Percentiles rank a stretch among this genome's conserved stretches.
Evolutionary conservation across 2,797 vertebrate species (phyloP).

Genomic region (Chanos chanos): DNA sequence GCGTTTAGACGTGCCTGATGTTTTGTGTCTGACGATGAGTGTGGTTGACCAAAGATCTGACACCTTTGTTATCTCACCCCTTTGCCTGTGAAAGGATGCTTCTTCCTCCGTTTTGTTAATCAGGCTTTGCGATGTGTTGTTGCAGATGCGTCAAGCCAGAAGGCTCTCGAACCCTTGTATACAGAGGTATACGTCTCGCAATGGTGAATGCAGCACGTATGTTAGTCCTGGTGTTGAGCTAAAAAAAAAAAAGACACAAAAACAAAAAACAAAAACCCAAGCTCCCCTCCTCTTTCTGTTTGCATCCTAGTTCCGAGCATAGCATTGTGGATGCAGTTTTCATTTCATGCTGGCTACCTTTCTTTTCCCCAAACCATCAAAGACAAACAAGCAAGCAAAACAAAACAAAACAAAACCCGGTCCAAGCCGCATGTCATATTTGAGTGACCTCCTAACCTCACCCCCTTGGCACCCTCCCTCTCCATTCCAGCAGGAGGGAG

Average conservation of each 20-base stretch:
- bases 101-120: too few species aligned
- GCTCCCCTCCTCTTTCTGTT: slow-evolving; percentile 23
- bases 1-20: too few species aligned
- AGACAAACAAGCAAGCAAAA: not conserved
- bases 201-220: slow-evolving; percentile 89
- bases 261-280: too few species aligned
- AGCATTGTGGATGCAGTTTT: slow-evolving; percentile 9
- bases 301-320: slow-evolving; percentile 24
- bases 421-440: not conserved
- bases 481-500: not conserved
- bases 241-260: too few species aligned
- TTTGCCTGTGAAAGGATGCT: too few species aligned
- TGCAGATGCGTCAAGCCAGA: slow-evolving; percentile 95
- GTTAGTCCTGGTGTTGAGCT: slow-evolving; percentile 74
- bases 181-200: slow-evolving; percentile 93
- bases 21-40: slow-evolving; percentile 28
- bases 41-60: not conserved
- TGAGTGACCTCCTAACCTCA: not conserved
- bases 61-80: too few species aligned
- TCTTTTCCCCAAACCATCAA: slow-evolving; percentile 8
- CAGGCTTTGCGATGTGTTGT: slow-evolving; percentile 86
- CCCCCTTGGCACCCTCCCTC: not conserved
- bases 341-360: slow-evolving; percentile 5
- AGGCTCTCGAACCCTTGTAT: slow-evolving; percentile 96
- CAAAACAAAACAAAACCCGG: not conserved